Conservation (phyloP, 2,888 invertebrate genomes). For the Drosophila mimetica region DNA sequence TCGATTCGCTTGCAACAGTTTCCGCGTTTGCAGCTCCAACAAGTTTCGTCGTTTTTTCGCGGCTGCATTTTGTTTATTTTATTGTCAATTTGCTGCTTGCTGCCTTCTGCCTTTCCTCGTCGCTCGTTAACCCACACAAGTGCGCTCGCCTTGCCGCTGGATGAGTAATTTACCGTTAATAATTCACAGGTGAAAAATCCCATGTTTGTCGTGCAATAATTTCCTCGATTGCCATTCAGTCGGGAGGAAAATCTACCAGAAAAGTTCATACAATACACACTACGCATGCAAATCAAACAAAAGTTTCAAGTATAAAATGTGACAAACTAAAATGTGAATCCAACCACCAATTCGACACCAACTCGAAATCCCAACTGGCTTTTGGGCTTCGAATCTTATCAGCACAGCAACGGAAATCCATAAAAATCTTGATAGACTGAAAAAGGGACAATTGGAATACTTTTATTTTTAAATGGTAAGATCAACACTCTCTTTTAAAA, state of each 20-base stretch:
- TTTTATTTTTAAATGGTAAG: slow-evolving; percentile 53
- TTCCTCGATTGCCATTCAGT: slow-evolving; percentile 6
- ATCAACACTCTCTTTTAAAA: neutral
- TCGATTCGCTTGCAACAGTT: slow-evolving; percentile 63
- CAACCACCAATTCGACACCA: neutral
- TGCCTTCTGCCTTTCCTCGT: slow-evolving; percentile 10
- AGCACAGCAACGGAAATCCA: slow-evolving; percentile 1
- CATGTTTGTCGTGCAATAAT: slow-evolving; percentile 63
- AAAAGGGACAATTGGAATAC: slow-evolving; percentile 61
- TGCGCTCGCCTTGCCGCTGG: slow-evolving; percentile 22
- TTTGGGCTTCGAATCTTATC: neutral
- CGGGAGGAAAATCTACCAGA: slow-evolving; percentile 2
- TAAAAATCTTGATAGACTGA: slow-evolving; percentile 47
- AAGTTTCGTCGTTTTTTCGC: slow-evolving; percentile 66
- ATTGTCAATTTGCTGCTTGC: slow-evolving; percentile 61
- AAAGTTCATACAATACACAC: slow-evolving; percentile 8
- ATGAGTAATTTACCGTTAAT: slow-evolving; percentile 78
- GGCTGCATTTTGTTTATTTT: slow-evolving; percentile 62
- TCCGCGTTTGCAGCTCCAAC: slow-evolving; percentile 73
- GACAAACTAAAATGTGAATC: slow-evolving; percentile 15
- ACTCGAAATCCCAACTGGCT: slow-evolving; percentile 8
- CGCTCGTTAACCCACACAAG: slow-evolving; percentile 42
- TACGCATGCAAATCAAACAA: slow-evolving; percentile 3
- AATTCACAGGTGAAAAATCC: slow-evolving; percentile 69
- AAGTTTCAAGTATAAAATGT: slow-evolving; percentile 5